Conservation (phyloP, 2,888 invertebrate species). For the Leptinotarsa haldemani region DNA sequence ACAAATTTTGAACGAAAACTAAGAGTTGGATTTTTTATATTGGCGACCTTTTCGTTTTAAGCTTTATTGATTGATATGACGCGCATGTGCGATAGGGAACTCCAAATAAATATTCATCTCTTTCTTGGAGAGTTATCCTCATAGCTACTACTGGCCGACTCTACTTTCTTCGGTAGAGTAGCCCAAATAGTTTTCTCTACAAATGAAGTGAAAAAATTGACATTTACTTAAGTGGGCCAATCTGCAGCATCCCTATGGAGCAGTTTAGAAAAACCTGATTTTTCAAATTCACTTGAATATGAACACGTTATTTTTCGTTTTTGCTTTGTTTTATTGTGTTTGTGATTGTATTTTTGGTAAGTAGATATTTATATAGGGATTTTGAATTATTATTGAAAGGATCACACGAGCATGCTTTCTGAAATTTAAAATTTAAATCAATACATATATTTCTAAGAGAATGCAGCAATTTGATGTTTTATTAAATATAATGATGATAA, state of each 20-base stretch:
- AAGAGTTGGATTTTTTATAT: not conserved
- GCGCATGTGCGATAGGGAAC: slow-evolving; percentile 48
- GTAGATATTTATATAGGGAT: slow-evolving; percentile 20
- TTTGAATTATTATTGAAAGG: not conserved
- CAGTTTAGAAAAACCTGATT: slow-evolving; percentile 37
- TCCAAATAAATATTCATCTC: slow-evolving; percentile 35
- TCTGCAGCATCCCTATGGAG: slow-evolving; percentile 57
- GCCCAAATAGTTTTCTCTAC: slow-evolving; percentile 25
- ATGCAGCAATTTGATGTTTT: not conserved
- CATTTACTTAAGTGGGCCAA: slow-evolving; percentile 35
- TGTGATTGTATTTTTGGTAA: slow-evolving; percentile 37
- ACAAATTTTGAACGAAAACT: no score
- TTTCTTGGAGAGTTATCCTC: not conserved
- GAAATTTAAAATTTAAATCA: slow-evolving; percentile 3
- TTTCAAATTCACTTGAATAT: slow-evolving; percentile 42
- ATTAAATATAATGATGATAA: no score
- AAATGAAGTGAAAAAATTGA: slow-evolving; percentile 18
- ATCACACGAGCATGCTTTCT: not conserved
- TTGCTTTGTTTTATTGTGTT: slow-evolving; percentile 33
- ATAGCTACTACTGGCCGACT: slow-evolving; percentile 27
- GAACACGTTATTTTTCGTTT: slow-evolving; percentile 34
- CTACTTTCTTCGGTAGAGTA: slow-evolving; percentile 23
- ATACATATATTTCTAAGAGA: not conserved
- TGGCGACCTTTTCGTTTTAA: slow-evolving; percentile 23
- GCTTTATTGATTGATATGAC: slow-evolving; percentile 52